Percentiles rank a stretch among this genome's conserved stretches.
phyloP scores from a whole-genome alignment of 2,113 vertebrate species.

The Cololabis saira region DNA sequence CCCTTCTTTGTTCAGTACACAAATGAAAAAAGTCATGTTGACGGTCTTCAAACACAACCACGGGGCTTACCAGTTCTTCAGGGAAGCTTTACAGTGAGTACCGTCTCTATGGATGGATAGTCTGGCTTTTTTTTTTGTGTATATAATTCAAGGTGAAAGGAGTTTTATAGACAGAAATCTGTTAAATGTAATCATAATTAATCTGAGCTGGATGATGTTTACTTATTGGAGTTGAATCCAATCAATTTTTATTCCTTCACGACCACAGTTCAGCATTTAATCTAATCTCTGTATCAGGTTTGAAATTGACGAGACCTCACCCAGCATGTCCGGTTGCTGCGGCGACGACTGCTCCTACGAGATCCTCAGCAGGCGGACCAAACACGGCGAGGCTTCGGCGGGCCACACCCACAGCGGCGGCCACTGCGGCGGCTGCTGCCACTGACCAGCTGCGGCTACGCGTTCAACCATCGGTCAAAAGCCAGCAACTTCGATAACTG shows the following conservation, averaged over 20 bases:
- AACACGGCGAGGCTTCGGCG: constrained; percentile 86
- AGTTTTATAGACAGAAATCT: no score
- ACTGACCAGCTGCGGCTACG: constrained; percentile 71
- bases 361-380: constrained; percentile 92
- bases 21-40: constrained; percentile 97
- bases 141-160: no score
- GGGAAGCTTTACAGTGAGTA: constrained; percentile 94
- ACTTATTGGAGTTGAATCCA: no score
- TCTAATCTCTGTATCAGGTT: constrained; percentile 75
- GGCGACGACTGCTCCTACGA: constrained; percentile 93
- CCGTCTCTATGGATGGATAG: not conserved
- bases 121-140: not conserved
- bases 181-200: no score
- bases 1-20: constrained; percentile 82
- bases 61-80: constrained; percentile 95
- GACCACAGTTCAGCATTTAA: no score
- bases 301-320: constrained; percentile 91
- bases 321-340: constrained; percentile 92
- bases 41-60: constrained; percentile 97
- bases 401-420: constrained; percentile 86
- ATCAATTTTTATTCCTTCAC: no score
- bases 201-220: no score
- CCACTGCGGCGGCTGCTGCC: constrained; percentile 92
- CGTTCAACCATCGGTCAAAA: constrained; percentile 48
- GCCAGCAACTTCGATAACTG: constrained; percentile 62